These are phyloP conservation scores for Centrocercus urophasianus DNA, from an alignment of 2,113 vertebrate genomes.

Conservation along the genomic window DNA sequence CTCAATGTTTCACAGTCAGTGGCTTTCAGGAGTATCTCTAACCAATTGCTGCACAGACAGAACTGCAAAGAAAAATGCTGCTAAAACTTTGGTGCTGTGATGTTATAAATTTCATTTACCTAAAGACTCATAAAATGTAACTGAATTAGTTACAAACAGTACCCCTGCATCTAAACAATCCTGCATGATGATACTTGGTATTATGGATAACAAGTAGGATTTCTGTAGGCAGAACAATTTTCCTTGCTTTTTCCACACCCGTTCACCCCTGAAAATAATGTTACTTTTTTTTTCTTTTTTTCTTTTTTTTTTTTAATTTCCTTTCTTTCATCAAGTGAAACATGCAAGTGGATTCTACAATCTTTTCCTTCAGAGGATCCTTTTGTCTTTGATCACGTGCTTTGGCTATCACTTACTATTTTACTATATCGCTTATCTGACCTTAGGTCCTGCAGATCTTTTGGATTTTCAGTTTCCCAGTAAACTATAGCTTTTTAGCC, in stretches of 20 bases:
- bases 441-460: neutral
- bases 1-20: neutral
- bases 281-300: neutral
- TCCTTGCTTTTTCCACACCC: neutral
- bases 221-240: neutral
- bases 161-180: neutral
- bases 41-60: neutral
- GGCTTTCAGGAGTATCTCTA: neutral
- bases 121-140: neutral
- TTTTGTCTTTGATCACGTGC: neutral
- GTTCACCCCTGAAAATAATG: neutral
- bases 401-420: neutral
- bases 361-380: neutral
- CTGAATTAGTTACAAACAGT: neutral
- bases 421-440: neutral
- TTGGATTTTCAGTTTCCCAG: neutral
- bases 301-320: no score
- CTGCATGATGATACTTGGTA: neutral
- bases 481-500: rapidly evolving
- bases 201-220: neutral
- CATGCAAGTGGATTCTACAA: neutral
- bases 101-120: neutral
- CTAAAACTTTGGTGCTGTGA: neutral
- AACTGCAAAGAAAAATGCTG: neutral
- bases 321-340: neutral